Evolutionary conservation across 1,140 invertebrate species (phyloP).

Genomic region (Anastrepha ludens): DNA sequence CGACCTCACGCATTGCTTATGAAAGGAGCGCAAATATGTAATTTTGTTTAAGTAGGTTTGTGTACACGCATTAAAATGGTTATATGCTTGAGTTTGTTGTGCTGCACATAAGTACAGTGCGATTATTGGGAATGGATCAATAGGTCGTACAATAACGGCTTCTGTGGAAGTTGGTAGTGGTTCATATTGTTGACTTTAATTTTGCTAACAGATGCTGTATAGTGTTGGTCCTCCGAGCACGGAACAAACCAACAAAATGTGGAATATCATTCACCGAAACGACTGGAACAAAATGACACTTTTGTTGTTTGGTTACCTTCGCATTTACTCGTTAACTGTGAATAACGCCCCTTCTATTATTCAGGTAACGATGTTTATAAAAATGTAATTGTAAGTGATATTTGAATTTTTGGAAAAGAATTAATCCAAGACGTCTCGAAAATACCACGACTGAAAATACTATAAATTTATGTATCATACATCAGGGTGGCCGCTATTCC

Average conservation of each 20-base stretch:
- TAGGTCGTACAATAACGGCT: not conserved
- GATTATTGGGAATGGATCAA: not conserved
- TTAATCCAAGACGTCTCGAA: not conserved
- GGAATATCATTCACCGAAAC: not conserved
- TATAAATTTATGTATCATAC: no score
- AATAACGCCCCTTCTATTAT: not conserved
- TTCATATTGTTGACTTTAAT: not conserved
- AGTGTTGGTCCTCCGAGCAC: not conserved
- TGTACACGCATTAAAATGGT: not conserved
- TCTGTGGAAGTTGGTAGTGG: conserved; percentile 1
- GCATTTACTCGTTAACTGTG: conserved; percentile 6
- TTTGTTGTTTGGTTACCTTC: not conserved
- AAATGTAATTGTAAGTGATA: not conserved
- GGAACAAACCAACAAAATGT: not conserved
- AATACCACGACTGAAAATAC: not conserved
- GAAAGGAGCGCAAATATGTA: not conserved
- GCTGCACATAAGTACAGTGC: not conserved
- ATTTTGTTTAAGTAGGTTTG: not conserved
- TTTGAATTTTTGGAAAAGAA: not conserved
- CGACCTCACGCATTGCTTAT: not conserved
- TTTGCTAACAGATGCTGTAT: not conserved
- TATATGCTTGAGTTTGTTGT: not conserved
- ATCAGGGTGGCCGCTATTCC: no score
- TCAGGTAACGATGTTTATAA: not conserved
- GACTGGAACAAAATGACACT: not conserved